Evolutionary conservation across 2,797 vertebrate genomes (phyloP), one percentile per base, ranked within the genome.

Genomic region (Xyrichtys novacula): DNA sequence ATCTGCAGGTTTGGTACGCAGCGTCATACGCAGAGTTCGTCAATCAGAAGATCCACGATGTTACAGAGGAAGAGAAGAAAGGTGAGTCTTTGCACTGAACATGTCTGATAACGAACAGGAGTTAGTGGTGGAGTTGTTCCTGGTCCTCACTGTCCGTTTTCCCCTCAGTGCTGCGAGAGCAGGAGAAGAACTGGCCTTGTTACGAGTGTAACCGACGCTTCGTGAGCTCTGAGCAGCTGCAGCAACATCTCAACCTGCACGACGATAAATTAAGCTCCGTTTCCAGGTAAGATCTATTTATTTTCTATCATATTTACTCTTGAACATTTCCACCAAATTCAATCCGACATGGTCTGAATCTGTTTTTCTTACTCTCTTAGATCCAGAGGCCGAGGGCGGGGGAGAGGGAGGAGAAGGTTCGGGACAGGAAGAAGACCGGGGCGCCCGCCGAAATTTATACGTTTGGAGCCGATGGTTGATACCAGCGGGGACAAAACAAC

Each of bases 111-210:
- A n/a, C n/a, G n/a, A 23, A 29, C 7, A 25, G 47, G 20, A 23
- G 5, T 54, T n/a, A n/a, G 25, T 20, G 7, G 10, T 19, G 0
- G 15, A 22, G 6, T 44, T 7, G 0, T 25, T 54, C 29, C 47
- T 65, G 8, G 4, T 58, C n/a, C 17, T 66, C 38, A 56, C 38
- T 20, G 26, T 25, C 1, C 26, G 22, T 47, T 47, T 3, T 6
- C 58, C 48, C 19, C 16, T 1, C 74, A 99, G 98, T 97, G 55
- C 94, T 99, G 53, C 92, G 97, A 67, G 98, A 99, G 43, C 97
- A 98, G 74, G 98, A 99, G 89, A 98, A 97, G 93, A 99, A 99
- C 80, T 99, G 98, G 98, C 98, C 98, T 0, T 99, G 98, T 78
- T 99, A 97, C 0, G 98, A 99, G 78, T 99, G 98, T 63, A 98